Evolutionary conservation across 2,888 invertebrate species (phyloP), one percentile per base, ranked within the genome.

Genomic region (Drosophila birchii): DNA sequence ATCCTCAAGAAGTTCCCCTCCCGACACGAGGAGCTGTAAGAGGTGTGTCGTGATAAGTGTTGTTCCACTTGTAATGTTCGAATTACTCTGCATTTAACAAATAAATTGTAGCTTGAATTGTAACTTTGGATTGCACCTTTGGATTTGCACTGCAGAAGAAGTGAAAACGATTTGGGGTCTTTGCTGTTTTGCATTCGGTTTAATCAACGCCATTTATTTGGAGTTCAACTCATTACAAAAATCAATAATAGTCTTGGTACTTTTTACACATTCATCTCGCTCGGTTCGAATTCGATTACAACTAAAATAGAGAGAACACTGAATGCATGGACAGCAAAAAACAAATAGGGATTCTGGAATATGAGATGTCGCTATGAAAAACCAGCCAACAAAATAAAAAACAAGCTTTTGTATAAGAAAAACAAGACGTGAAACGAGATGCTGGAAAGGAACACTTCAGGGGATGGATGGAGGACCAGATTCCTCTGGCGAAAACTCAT

Each of bases 1-100:
- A 96, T 97, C 57, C 91, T 96, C 38, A 97, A 96, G 93, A 96
- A 96, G 92, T 97, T 97, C 86, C 96, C 96, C 0, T 95, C 96
- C 0, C 94, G 94, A 54, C 97, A 97, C 89, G 96, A 96, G 38
- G 97, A 97, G 92, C 93, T 97, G 90, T 97, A 95, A 95, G 16
- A 2, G 14, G 49, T 18, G 47, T 7, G 29, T n/a, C n/a, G 11
- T 20, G 39, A 18, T 49, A 12, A 12, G 41, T 39, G 57, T 18
- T 39, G 57, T 18, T 43, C 14, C 16, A 41, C 32, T 44, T 41
- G 29, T 14, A 57, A 43, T 61, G 76, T 56, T 70, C 44, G 51
- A 57, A 49, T 44, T 64, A 53, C 5, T 72, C 53, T 78, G 73
- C 75, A 76, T 76, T 76, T 76, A 75, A 61, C 54, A 44, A 75